Conservation (phyloP, 2,113 vertebrate species). For the Channa maculata region DNA sequence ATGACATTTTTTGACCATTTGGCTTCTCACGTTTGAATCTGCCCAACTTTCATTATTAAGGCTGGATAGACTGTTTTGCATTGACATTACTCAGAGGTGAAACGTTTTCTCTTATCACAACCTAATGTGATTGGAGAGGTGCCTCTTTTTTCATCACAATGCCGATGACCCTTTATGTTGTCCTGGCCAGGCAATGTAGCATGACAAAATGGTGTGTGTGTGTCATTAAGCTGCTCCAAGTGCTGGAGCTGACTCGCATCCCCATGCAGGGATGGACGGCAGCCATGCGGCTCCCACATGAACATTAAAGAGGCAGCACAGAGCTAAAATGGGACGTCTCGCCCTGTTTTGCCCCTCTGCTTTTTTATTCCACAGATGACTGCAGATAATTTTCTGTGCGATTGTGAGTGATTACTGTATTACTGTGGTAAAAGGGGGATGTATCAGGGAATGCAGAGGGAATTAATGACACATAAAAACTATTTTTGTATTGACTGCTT, state of each 20-base stretch:
- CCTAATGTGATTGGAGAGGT: constrained; percentile 69
- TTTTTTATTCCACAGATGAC: constrained; percentile 90
- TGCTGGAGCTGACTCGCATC: constrained; percentile 68
- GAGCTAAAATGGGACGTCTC: constrained; percentile 76
- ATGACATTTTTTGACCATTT: constrained; percentile 76
- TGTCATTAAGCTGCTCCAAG: constrained; percentile 84
- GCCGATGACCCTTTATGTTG: constrained; percentile 79
- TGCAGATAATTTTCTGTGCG: constrained; percentile 93
- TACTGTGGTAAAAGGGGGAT: constrained; percentile 91
- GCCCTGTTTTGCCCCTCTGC: constrained; percentile 74
- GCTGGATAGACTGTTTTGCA: constrained; percentile 67
- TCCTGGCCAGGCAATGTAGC: constrained; percentile 82
- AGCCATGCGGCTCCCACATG: constrained; percentile 81
- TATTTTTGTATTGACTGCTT: constrained; percentile 87
- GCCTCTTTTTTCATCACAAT: constrained; percentile 68
- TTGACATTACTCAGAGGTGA: constrained; percentile 70
- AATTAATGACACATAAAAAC: constrained; percentile 98
- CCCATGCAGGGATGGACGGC: constrained; percentile 65
- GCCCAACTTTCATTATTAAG: constrained; percentile 66
- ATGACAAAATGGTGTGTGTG: constrained; percentile 77
- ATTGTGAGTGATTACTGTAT: constrained; percentile 98
- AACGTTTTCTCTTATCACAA: constrained; percentile 62
- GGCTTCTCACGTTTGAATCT: constrained; percentile 63
- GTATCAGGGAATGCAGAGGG: constrained; percentile 89
- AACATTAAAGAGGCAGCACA: constrained; percentile 87